Percentiles rank a stretch among this genome's conserved stretches.
phyloP scores from a whole-genome alignment of 2,888 invertebrate genomes.

The Vesta saturnalis region DNA sequence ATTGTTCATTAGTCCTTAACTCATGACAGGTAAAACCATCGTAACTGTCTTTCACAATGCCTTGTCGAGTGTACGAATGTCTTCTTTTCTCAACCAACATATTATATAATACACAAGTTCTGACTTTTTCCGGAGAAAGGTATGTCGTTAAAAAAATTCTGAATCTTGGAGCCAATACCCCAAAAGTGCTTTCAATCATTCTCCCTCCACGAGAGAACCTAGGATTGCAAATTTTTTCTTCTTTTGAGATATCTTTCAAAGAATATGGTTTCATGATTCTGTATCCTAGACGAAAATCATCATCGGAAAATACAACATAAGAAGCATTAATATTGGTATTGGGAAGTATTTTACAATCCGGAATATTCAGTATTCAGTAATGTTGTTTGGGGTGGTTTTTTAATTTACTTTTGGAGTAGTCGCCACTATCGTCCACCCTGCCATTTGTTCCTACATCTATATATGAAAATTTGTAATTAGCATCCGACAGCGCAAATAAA shows the following conservation, averaged over 20 bases:
- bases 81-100: too few relatives aligned
- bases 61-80: too few relatives aligned
- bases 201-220: background rate
- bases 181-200: slow-evolving; percentile 6
- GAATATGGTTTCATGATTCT: background rate
- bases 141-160: background rate
- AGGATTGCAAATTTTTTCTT: slow-evolving; percentile 2
- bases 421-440: background rate
- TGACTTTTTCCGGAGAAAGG: background rate
- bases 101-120: too few relatives aligned
- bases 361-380: background rate
- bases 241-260: background rate
- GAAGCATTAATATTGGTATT: too few relatives aligned
- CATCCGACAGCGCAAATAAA: background rate
- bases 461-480: slow-evolving; percentile 8
- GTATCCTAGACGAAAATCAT: slow-evolving; percentile 7
- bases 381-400: background rate
- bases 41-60: too few relatives aligned
- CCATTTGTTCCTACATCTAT: slow-evolving; percentile 8
- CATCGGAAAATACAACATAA: slow-evolving; percentile 9
- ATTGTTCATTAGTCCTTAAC: too few relatives aligned
- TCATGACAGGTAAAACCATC: too few relatives aligned
- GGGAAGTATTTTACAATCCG: background rate
- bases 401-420: slow-evolving; percentile 2
- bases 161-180: background rate